A percentile compares a stretch with the other conserved stretches of the same genome.
These are phyloP conservation scores for Plutella xylostella DNA, from an alignment of 2,888 invertebrate species.

Conservation along the genomic window DNA sequence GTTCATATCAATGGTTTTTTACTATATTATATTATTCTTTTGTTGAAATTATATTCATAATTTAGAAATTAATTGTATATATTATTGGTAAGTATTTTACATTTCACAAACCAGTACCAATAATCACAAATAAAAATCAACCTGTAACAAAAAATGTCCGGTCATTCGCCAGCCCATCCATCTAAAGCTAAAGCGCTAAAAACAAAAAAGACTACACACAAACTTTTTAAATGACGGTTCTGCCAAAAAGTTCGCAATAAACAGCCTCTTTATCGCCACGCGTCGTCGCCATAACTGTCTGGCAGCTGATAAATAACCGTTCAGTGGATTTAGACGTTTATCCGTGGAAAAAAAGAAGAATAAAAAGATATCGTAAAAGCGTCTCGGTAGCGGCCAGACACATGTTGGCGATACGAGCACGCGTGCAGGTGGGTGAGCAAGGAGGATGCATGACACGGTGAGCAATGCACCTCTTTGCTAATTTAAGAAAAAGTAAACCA, in stretches of 20 bases:
- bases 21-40: no score
- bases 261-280: conserved; percentile 1
- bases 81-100: neutral
- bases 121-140: neutral
- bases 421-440: no score
- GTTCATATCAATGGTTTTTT: no score
- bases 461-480: no score
- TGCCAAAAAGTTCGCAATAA: conserved; percentile 4
- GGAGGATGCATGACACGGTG: no score
- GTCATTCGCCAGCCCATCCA: neutral
- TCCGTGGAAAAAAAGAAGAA: conserved; percentile 25
- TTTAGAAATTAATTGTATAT: neutral
- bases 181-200: neutral
- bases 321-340: conserved; percentile 42
- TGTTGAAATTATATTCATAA: neutral
- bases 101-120: neutral
- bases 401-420: conserved; percentile 29
- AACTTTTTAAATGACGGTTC: neutral
- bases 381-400: conserved; percentile 34
- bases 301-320: conserved; percentile 32
- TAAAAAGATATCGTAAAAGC: conserved; percentile 34
- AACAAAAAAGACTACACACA: neutral
- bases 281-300: conserved; percentile 30
- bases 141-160: neutral
- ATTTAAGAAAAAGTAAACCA: no score